Evolutionary conservation across 2,113 vertebrate species (phyloP).

Genomic region (Leucopternis melanops): DNA sequence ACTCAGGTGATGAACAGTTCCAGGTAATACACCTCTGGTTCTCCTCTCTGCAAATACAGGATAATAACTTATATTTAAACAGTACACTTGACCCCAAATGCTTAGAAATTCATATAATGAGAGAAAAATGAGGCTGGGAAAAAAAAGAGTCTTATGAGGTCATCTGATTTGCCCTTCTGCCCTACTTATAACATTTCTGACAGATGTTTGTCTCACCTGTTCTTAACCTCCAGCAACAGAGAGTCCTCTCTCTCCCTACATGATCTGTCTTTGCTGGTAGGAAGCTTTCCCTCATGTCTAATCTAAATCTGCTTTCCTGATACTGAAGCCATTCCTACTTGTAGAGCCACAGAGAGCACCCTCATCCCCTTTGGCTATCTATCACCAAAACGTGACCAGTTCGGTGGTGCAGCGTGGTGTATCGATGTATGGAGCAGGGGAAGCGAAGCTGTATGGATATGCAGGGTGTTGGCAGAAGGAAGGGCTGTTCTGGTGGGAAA

Average conservation of each 20-base stretch:
- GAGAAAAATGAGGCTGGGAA: slow-evolving; percentile 1
- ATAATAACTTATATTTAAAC: slow-evolving; percentile 31
- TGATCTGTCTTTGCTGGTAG: not conserved
- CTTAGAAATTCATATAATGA: slow-evolving; percentile 48
- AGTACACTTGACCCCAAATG: slow-evolving; percentile 11
- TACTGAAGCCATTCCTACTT: not conserved
- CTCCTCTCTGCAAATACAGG: not conserved
- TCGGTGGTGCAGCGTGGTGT: not conserved
- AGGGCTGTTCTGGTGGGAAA: not conserved
- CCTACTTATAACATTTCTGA: slow-evolving; percentile 21
- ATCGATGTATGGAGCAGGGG: fast-evolving
- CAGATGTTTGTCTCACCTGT: slow-evolving; percentile 57
- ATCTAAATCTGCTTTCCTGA: not conserved
- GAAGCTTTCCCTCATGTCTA: not conserved
- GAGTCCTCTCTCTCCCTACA: not conserved
- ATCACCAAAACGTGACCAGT: not conserved
- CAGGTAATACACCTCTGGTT: not conserved
- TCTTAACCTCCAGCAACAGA: slow-evolving; percentile 24
- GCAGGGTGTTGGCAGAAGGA: not conserved
- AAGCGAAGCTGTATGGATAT: fast-evolving
- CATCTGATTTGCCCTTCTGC: slow-evolving; percentile 50
- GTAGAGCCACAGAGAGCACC: not conserved
- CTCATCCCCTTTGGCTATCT: not conserved
- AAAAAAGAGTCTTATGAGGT: slow-evolving; percentile 6
- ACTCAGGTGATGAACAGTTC: slow-evolving; percentile 20